Evolutionary conservation across 2,113 vertebrate genomes (phyloP).

Genomic region (human (Homo sapiens)): DNA sequence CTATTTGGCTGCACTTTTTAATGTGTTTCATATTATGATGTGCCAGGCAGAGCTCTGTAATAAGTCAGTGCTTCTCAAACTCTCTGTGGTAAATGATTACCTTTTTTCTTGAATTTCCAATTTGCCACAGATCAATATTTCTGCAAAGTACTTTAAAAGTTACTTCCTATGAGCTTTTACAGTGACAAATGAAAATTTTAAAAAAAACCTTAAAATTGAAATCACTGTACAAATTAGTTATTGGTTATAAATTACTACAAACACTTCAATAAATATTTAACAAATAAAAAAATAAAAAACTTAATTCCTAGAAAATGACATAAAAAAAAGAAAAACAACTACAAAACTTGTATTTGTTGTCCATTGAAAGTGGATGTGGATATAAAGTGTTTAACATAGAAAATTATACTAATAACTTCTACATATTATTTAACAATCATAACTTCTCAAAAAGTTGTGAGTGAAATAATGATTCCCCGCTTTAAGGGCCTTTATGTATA

Average conservation of each 20-base stretch:
- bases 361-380: neutral
- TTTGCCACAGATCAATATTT: neutral
- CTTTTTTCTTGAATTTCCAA: neutral
- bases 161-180: neutral
- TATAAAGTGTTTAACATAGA: neutral
- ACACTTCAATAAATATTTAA: neutral
- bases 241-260: constrained; percentile 4
- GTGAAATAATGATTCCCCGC: neutral
- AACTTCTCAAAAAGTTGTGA: neutral
- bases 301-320: neutral
- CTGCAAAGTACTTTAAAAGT: neutral
- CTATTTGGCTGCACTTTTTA: neutral
- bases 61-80: neutral
- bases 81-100: neutral
- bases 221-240: neutral
- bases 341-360: neutral
- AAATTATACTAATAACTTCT: neutral
- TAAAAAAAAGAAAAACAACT: neutral
- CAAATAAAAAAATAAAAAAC: neutral
- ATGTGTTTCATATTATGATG: neutral
- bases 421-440: neutral
- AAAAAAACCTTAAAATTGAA: neutral
- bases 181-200: too few relatives aligned
- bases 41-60: neutral
- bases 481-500: neutral